Base-by-base conservation (phyloP, 2,113 vertebrate species). In the Phalacrocorax pelagicus region DNA sequence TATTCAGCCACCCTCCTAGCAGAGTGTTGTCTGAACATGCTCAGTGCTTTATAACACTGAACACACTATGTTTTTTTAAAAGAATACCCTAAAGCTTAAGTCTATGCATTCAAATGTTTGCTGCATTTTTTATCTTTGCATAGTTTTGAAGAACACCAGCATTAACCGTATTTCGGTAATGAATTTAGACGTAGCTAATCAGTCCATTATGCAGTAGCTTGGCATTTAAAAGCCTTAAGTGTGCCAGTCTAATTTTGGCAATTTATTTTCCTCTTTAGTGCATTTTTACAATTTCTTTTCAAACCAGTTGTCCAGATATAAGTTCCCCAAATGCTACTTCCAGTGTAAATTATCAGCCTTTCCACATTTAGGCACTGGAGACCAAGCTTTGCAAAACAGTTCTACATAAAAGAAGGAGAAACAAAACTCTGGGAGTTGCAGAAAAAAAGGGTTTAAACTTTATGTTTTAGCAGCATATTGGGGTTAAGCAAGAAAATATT, bases 341-440 rank as follows among this genome's bases (percentile, higher is more conserved):
- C 88, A 82, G 46, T 62, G 62, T 91, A 94, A 92, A 71, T 92
- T 96, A 96, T 85, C 96, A 92, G 66, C 71, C 55, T 92, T 92
- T 91, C 70, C 84, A 95, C 62, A 82, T 92, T 95, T 92, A 55
- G 58, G n/a, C 74, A 92, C 59, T 86, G 62, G 84, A 95, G 87
- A 94, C 51, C 51, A 66, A 72, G 59, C 3, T 80, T 91, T 95
- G 62, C 44, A 75, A 90, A 89, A 65, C 15, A 88, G 11, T 10
- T 21, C 29, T 44, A 55, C 67, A 80, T 71, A 47, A 91, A 90
- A 87, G 65, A 80, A 73, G 12, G 44, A 84, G 42, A 82, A 91
- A 90, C 66, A 87, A 81, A 90, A 80, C 51, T 21, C 79, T 67
- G 29, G 26, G 32, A 94, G 78, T 9, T 91, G 49, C 69, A 94